Conservation (phyloP, 1,140 invertebrate genomes). For the Cepaea nemoralis region DNA sequence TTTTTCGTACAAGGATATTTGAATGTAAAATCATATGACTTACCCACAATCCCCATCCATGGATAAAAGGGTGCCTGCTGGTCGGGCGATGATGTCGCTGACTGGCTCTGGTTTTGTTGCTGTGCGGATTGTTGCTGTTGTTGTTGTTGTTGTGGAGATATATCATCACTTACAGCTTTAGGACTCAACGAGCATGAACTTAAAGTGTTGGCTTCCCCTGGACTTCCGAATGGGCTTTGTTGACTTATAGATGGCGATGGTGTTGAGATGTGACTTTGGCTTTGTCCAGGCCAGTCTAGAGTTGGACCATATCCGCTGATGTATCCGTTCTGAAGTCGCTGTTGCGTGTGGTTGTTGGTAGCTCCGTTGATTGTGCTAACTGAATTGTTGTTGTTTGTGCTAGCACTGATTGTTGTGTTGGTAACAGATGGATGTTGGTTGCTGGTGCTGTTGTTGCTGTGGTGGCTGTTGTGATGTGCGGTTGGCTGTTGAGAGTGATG, state of each 20-base stretch:
- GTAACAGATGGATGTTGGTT: neutral
- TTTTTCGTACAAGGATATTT: too few species aligned
- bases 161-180: constrained; percentile 26
- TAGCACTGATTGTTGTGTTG: neutral
- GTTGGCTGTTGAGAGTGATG: neutral
- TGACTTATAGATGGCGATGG: constrained; percentile 37
- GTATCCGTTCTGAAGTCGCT: neutral
- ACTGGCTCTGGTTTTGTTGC: constrained; percentile 11
- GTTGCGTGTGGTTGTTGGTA: neutral
- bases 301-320: neutral
- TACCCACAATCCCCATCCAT: constrained; percentile 67
- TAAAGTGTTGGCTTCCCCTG: constrained; percentile 23
- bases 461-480: constrained; percentile 26
- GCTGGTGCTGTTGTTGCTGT: constrained; percentile 18
- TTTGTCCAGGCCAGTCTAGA: constrained; percentile 26
- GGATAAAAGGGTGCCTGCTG: constrained; percentile 61
- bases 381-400: constrained; percentile 5
- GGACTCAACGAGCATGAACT: constrained; percentile 33
- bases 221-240: constrained; percentile 41
- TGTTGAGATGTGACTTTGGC: constrained; percentile 29
- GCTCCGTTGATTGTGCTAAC: constrained; percentile 1
- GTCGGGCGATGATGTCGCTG: constrained; percentile 41
- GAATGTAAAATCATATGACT: too few species aligned
- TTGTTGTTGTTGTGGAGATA: constrained; percentile 20
- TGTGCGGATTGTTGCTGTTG: neutral